Percentiles rank a stretch among this genome's conserved stretches.
phyloP scores from a whole-genome alignment of 2,113 vertebrate genomes.

The cattle (Bos taurus) region ARS-UCD2.0 NC_037346.1:30498501-30499000 shows the following conservation, averaged over 20 bases:
- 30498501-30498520: not conserved
- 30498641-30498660: not conserved
- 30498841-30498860: not conserved
- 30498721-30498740: not conserved
- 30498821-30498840: not conserved
- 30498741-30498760: not conserved
- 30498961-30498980: not conserved
- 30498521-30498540: not conserved
- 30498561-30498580: not conserved
- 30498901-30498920: not conserved
- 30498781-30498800: not conserved
- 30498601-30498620: not conserved
- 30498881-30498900: not conserved
- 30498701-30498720: not conserved
- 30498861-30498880: not conserved
- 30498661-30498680: not conserved
- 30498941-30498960: not conserved
- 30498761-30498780: not conserved
- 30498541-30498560: not conserved
- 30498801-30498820: not conserved
- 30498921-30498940: not conserved
- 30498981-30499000: not conserved
- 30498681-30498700: not conserved
- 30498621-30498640: not conserved
- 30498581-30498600: not conserved